Percentiles rank a stretch among this genome's conserved stretches.
Evolutionary conservation across 2,797 vertebrate genomes (phyloP).

Genomic region (Parauchenoglanis ngamensis): DNA sequence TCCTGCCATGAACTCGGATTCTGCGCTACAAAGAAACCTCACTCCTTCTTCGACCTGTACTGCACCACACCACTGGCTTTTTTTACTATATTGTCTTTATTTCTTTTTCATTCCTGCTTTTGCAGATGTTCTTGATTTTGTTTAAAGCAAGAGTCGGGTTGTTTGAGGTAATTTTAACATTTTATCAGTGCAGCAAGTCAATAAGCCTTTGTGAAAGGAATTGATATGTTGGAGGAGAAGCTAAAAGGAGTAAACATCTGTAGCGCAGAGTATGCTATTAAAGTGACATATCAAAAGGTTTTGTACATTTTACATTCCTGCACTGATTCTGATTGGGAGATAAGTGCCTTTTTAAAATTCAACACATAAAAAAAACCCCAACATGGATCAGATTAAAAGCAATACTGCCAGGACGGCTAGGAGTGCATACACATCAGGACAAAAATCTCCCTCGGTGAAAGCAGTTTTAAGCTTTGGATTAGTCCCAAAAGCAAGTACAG

Average conservation of each 20-base stretch:
- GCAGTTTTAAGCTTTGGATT: constrained; percentile 9
- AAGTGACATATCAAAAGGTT: constrained; percentile 16
- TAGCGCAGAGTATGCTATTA: background rate
- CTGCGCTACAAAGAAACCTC: constrained; percentile 50
- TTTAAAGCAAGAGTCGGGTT: constrained; percentile 30
- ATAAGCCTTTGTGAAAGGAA: background rate
- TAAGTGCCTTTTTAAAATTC: constrained; percentile 8
- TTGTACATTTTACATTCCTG: background rate
- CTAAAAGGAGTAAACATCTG: background rate
- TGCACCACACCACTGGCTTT: constrained; percentile 12
- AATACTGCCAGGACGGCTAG: background rate
- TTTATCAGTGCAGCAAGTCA: background rate
- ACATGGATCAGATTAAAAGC: background rate
- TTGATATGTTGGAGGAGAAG: background rate
- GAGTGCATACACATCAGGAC: background rate
- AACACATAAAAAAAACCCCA: background rate
- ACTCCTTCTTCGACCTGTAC: constrained; percentile 36
- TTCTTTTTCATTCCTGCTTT: constrained; percentile 21
- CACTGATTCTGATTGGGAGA: background rate
- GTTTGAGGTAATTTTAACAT: constrained; percentile 43
- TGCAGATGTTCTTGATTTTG: constrained; percentile 37
- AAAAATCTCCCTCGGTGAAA: constrained; percentile 13
- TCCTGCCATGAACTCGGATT: constrained; percentile 49
- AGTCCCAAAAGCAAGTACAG: constrained; percentile 15
- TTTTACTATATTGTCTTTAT: constrained; percentile 27